Percentiles rank a stretch among this genome's conserved stretches.
Conservation (phyloP, 37 sponge, comb jelly and placozoan species). For the Theonella swinhoei region DNA sequence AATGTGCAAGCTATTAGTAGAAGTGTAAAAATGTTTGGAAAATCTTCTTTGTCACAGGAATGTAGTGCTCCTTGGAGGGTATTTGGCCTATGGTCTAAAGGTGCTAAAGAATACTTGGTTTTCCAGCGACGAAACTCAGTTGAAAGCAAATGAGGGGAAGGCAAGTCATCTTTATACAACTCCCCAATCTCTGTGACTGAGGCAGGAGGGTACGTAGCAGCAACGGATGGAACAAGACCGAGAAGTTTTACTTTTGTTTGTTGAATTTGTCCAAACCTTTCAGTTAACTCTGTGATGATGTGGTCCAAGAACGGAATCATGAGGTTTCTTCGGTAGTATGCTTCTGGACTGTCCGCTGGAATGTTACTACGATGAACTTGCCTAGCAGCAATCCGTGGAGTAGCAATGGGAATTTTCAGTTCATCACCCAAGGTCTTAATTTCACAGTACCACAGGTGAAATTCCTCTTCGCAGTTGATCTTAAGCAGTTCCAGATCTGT, state of each 20-base stretch:
- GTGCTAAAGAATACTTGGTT: background rate
- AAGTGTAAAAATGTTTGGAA: slow-evolving; percentile 1
- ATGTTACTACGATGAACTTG: slow-evolving; percentile 7
- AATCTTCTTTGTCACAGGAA: background rate
- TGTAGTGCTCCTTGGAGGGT: background rate
- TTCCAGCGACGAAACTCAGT: slow-evolving; percentile 10
- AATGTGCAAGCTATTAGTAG: slow-evolving; percentile 10
- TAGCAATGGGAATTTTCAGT: background rate
- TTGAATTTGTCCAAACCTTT: slow-evolving; percentile 24
- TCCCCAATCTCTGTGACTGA: slow-evolving; percentile 1
- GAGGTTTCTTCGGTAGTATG: slow-evolving; percentile 11
- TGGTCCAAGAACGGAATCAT: slow-evolving; percentile 26
- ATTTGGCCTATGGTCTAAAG: background rate
- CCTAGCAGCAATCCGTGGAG: background rate
- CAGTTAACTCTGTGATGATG: background rate
- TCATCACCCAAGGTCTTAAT: background rate
- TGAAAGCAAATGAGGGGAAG: slow-evolving; percentile 7
- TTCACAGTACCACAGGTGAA: slow-evolving; percentile 24
- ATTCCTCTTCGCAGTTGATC: slow-evolving; percentile 20
- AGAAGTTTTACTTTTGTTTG: slow-evolving; percentile 14
- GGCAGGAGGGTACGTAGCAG: slow-evolving; percentile 13
- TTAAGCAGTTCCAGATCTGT: slow-evolving; percentile 15
- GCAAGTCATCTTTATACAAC: background rate
- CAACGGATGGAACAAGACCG: slow-evolving; percentile 15
- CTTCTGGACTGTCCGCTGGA: slow-evolving; percentile 15